Evolutionary conservation across 2,113 vertebrate species (phyloP).

Genomic region (Mus musculus): DNA sequence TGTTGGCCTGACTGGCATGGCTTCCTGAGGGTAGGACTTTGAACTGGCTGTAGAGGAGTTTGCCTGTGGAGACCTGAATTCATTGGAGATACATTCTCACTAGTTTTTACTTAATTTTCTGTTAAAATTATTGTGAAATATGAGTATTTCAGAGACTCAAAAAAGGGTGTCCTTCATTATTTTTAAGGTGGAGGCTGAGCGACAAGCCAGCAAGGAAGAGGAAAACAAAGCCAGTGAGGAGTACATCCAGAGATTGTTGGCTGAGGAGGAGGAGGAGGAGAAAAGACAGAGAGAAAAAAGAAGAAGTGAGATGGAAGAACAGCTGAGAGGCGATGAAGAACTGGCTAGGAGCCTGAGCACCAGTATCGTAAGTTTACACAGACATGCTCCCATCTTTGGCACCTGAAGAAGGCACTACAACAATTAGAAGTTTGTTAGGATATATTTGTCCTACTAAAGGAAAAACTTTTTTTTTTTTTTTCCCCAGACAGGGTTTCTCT

Average conservation of each 20-base stretch:
- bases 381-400: neutral
- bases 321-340: slow-evolving; percentile 91
- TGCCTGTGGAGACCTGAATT: neutral
- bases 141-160: slow-evolving; percentile 30
- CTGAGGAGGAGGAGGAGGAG: slow-evolving; percentile 90
- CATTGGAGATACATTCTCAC: slow-evolving; percentile 11
- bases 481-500: too few relatives aligned
- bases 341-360: slow-evolving; percentile 90
- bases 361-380: slow-evolving; percentile 88
- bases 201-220: slow-evolving; percentile 89
- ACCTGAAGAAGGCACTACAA: neutral
- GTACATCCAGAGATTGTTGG: slow-evolving; percentile 91
- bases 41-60: neutral
- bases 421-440: neutral
- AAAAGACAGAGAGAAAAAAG: slow-evolving; percentile 85
- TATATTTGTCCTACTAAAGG: slow-evolving; percentile 9
- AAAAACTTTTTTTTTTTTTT: neutral
- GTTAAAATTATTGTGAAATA: neutral
- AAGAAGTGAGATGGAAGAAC: slow-evolving; percentile 85
- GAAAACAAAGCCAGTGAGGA: slow-evolving; percentile 93
- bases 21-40: neutral
- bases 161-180: neutral
- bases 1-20: neutral
- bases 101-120: neutral
- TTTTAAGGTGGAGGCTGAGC: slow-evolving; percentile 92